These are phyloP conservation scores for Thinocorus orbignyianus DNA, from an alignment of 2,113 vertebrate genomes.

Conservation along the genomic window DNA sequence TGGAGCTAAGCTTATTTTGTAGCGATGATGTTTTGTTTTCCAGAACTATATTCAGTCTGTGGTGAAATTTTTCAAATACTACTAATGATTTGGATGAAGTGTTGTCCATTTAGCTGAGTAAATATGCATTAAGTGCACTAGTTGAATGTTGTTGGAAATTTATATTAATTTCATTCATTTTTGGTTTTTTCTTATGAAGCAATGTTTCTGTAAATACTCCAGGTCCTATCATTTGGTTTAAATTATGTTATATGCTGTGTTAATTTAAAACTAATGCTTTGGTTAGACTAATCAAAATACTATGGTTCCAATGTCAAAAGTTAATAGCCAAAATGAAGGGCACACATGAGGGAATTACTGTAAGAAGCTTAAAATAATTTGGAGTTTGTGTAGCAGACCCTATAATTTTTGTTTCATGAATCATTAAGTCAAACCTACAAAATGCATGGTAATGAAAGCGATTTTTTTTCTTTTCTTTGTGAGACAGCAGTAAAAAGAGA, in stretches of 20 bases:
- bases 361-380: not conserved
- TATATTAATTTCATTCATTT: not conserved
- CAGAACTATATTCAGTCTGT: not conserved
- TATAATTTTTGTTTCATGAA: not conserved
- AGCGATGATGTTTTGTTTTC: not conserved
- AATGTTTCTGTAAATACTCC: not conserved
- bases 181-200: not conserved
- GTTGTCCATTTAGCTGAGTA: not conserved
- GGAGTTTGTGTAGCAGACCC: not conserved
- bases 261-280: constrained; percentile 6
- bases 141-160: not conserved
- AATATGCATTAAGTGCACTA: not conserved
- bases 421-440: not conserved
- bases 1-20: not conserved
- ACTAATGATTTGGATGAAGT: not conserved
- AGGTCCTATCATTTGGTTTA: not conserved
- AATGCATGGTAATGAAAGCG: not conserved
- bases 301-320: not conserved
- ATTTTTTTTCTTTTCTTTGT: not conserved
- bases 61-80: not conserved
- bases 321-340: not conserved
- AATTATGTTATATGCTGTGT: not conserved
- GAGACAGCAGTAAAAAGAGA: not conserved
- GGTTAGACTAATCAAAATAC: not conserved
- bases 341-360: not conserved